Percentiles rank a stretch among this genome's conserved stretches.
Evolutionary conservation across 2,797 vertebrate genomes (phyloP).

Genomic region (Perodicticus potto): DNA sequence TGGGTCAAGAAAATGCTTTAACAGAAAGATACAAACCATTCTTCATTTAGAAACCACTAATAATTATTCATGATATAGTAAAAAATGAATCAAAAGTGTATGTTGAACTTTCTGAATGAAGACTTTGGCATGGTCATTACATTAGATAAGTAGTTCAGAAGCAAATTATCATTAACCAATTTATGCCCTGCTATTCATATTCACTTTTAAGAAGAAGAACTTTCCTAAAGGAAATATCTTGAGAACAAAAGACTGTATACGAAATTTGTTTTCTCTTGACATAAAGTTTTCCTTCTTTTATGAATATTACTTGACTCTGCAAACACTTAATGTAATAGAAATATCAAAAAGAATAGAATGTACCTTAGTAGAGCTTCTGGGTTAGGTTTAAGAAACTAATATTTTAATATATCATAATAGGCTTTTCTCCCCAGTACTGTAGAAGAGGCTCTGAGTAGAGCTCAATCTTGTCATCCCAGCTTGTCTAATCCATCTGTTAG

Average conservation of each 20-base stretch:
- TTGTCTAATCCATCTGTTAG: background rate
- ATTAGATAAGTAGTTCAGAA: conserved; percentile 54
- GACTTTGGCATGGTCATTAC: conserved; percentile 49
- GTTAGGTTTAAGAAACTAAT: conserved; percentile 32
- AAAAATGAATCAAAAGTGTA: conserved; percentile 81
- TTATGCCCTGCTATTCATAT: background rate
- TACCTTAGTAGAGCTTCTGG: background rate
- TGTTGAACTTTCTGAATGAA: conserved; percentile 79
- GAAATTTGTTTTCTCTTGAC: background rate
- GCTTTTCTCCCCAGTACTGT: conserved; percentile 15
- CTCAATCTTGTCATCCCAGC: background rate
- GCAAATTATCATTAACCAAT: conserved; percentile 45
- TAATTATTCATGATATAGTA: conserved; percentile 83
- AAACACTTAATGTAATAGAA: background rate
- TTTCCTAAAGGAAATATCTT: background rate
- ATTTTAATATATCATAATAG: background rate
- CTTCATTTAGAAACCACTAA: conserved; percentile 74
- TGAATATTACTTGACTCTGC: conserved; percentile 21
- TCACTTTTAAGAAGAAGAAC: background rate
- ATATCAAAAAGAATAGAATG: background rate
- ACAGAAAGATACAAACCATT: conserved; percentile 79
- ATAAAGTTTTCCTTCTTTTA: background rate
- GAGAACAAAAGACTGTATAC: background rate
- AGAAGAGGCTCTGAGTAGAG: background rate
- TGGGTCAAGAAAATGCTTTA: conserved; percentile 79